phyloP scores from a whole-genome alignment of 2,113 vertebrate genomes.

The Hemicordylus capensis region DNA sequence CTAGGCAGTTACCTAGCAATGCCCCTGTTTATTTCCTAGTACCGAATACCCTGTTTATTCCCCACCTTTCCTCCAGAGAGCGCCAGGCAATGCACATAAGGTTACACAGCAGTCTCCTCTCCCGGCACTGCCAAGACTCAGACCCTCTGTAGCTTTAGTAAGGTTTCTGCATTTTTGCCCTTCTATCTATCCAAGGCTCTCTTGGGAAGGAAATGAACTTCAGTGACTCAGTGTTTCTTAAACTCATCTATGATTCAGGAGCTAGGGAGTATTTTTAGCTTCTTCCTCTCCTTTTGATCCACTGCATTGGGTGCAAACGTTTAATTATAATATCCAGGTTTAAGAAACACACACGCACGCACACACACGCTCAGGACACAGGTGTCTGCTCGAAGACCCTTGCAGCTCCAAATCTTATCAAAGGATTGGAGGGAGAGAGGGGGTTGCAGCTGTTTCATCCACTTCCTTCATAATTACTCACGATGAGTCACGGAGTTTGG shows the following conservation, averaged over 20 bases:
- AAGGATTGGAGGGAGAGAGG: neutral
- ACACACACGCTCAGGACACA: neutral
- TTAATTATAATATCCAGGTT: conserved; percentile 43
- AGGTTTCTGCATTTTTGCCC: neutral
- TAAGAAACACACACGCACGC: no score
- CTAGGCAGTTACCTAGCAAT: no score
- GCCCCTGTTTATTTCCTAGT: neutral
- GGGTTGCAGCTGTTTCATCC: neutral
- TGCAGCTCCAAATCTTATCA: neutral
- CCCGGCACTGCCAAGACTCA: neutral
- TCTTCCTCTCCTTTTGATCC: conserved; percentile 50
- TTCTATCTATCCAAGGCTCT: conserved; percentile 23
- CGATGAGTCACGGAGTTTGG: conserved; percentile 1
- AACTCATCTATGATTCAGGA: conserved; percentile 71
- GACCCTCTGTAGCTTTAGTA: neutral
- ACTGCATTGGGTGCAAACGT: conserved; percentile 34
- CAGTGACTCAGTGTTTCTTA: conserved; percentile 69
- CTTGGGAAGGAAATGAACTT: conserved; percentile 71
- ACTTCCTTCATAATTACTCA: conserved; percentile 4
- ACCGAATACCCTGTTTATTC: no score
- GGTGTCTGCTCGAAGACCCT: neutral
- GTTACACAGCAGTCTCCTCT: neutral
- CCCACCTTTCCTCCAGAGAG: neutral
- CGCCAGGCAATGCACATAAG: neutral
- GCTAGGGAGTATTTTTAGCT: conserved; percentile 65